Conservation (phyloP, 2,113 vertebrate genomes). For the Euleptes europaea region DNA sequence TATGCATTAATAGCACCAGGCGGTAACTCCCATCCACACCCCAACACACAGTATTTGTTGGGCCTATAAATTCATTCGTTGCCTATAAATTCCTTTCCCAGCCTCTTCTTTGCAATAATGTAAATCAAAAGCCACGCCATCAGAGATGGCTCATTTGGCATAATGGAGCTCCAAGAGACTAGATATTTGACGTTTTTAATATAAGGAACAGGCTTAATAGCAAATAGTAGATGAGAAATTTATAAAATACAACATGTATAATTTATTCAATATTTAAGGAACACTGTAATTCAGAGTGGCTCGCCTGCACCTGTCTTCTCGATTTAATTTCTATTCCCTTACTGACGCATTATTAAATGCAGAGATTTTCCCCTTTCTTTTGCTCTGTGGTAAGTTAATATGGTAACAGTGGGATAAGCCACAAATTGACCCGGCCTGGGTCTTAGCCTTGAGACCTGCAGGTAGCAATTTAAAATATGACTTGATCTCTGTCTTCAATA, state of each 20-base stretch:
- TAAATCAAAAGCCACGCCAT: constrained; percentile 30
- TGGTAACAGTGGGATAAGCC: not conserved
- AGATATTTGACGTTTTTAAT: constrained; percentile 27
- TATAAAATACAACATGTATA: constrained; percentile 30
- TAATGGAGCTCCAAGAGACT: constrained; percentile 41
- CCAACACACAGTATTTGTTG: constrained; percentile 12
- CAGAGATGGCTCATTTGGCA: constrained; percentile 29
- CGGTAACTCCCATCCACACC: constrained; percentile 22
- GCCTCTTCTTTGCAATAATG: constrained; percentile 33
- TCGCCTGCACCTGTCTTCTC: constrained; percentile 14
- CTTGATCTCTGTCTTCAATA: not conserved
- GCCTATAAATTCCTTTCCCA: constrained; percentile 38
- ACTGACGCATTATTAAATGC: constrained; percentile 51
- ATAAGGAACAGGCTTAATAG: constrained; percentile 38
- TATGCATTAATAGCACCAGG: too few species aligned
- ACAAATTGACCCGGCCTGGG: not conserved
- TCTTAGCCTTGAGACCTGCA: not conserved
- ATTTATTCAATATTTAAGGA: constrained; percentile 44
- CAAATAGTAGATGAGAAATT: constrained; percentile 28
- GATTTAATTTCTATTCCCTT: constrained; percentile 45
- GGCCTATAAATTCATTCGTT: constrained; percentile 44
- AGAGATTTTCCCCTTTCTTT: constrained; percentile 36
- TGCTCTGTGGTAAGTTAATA: not conserved
- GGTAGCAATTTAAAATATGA: not conserved
- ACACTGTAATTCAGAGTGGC: constrained; percentile 16